A percentile compares a stretch with the other conserved stretches of the same genome.
phyloP scores from a whole-genome alignment of 2,797 vertebrate genomes.

The Gymnoscopelus braueri region DNA sequence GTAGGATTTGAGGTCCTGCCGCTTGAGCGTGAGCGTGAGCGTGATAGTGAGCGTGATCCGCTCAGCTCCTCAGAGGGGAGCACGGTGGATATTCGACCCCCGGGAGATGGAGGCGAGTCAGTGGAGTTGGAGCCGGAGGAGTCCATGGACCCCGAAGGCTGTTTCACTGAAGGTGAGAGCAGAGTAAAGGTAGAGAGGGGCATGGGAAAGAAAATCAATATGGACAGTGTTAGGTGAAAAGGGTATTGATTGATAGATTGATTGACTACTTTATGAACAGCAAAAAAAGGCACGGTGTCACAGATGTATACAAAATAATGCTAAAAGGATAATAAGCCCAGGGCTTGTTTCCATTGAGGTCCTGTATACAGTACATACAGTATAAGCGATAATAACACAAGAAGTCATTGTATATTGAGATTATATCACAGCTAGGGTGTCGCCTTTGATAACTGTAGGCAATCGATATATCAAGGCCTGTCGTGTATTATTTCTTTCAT shows the following conservation, averaged over 20 bases:
- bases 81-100: constrained; percentile 92
- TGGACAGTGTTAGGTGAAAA: constrained; percentile 23
- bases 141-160: constrained; percentile 92
- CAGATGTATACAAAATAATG: no score
- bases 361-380: no score
- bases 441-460: no score
- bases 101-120: constrained; percentile 88
- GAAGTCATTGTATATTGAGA: no score
- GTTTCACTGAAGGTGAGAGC: constrained; percentile 93
- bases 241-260: constrained; percentile 3
- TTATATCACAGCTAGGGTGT: no score
- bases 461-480: no score
- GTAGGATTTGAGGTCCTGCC: neutral
- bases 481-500: no score
- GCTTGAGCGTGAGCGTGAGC: no score
- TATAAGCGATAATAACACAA: constrained; percentile 23
- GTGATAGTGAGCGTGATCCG: constrained; percentile 63
- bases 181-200: constrained; percentile 6
- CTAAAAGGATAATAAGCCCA: no score
- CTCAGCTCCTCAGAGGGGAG: constrained; percentile 97
- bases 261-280: no score
- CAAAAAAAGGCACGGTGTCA: no score
- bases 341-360: no score
- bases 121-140: constrained; percentile 93
- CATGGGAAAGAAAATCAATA: constrained; percentile 27